phyloP scores from a whole-genome alignment of 2,888 invertebrate genomes.

The Boloria selene region DNA sequence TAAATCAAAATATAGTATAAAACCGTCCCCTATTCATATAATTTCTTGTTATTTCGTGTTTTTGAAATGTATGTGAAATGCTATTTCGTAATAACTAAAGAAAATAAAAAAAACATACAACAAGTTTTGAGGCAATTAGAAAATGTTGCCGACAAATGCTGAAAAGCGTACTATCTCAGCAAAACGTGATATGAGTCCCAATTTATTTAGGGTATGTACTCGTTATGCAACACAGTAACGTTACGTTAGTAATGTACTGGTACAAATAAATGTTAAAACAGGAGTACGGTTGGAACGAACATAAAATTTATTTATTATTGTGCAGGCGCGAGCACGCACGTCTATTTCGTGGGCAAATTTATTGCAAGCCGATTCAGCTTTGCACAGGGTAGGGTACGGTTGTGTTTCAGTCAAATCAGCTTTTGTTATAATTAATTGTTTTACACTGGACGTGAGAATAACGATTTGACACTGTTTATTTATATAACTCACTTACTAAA shows the following conservation, averaged over 20 bases:
- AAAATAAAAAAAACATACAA: not conserved
- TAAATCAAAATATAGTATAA: no score
- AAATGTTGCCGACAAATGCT: conserved; percentile 4
- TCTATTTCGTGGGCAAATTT: conserved; percentile 73
- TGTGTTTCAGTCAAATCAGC: conserved; percentile 44
- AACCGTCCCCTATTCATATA: no score
- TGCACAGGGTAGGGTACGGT: conserved; percentile 61
- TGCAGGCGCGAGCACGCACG: conserved; percentile 67
- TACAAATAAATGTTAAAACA: conserved; percentile 58
- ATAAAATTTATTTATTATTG: conserved; percentile 75
- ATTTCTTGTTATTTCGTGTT: no score
- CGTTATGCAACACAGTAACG: conserved; percentile 34
- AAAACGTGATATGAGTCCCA: conserved; percentile 26
- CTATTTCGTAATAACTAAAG: not conserved
- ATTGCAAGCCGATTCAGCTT: conserved; percentile 71
- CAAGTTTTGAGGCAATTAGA: not conserved
- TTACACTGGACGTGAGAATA: conserved; percentile 18
- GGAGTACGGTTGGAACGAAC: conserved; percentile 52
- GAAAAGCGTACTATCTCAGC: conserved; percentile 7
- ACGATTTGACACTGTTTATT: conserved; percentile 4
- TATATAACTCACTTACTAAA: not conserved
- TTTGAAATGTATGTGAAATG: no score
- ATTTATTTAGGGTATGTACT: conserved; percentile 30
- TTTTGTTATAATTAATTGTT: conserved; percentile 34
- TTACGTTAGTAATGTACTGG: conserved; percentile 34